phyloP scores from a whole-genome alignment of 2,888 invertebrate species.

The Bellardia pandia region DNA sequence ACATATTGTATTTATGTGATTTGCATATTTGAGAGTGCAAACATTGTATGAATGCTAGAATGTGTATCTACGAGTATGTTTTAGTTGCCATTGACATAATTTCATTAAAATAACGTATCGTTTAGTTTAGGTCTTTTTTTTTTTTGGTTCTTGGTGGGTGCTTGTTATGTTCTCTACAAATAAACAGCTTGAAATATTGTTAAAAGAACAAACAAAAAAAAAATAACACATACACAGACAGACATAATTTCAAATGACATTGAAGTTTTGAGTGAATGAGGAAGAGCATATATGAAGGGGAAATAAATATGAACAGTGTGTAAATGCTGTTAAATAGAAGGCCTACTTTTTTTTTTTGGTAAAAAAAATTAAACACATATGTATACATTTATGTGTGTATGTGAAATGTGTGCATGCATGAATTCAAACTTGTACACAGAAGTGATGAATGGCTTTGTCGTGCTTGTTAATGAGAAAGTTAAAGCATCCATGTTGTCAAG shows the following conservation, averaged over 20 bases:
- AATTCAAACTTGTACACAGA: too few relatives aligned
- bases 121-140: conserved; percentile 15
- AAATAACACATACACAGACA: not conserved
- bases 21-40: not conserved
- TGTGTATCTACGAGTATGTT: conserved; percentile 10
- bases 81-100: conserved; percentile 61
- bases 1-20: conserved; percentile 9
- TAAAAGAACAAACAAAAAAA: not conserved
- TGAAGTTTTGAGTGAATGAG: conserved; percentile 33
- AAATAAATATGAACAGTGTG: not conserved
- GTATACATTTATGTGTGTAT: too few relatives aligned
- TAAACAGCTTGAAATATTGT: conserved; percentile 7
- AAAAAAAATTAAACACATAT: not conserved
- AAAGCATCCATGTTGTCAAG: not conserved
- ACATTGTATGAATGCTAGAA: not conserved
- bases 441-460: not conserved
- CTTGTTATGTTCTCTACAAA: conserved; percentile 6
- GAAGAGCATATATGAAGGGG: not conserved
- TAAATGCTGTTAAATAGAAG: conserved; percentile 2
- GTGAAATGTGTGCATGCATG: too few relatives aligned
- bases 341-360: not conserved
- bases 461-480: not conserved
- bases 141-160: not conserved
- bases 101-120: conserved; percentile 58
- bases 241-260: conserved; percentile 48